Evolutionary conservation across 1,140 invertebrate species (phyloP), one percentile per base, ranked within the genome.

Genomic region (Euschistus heros): DNA sequence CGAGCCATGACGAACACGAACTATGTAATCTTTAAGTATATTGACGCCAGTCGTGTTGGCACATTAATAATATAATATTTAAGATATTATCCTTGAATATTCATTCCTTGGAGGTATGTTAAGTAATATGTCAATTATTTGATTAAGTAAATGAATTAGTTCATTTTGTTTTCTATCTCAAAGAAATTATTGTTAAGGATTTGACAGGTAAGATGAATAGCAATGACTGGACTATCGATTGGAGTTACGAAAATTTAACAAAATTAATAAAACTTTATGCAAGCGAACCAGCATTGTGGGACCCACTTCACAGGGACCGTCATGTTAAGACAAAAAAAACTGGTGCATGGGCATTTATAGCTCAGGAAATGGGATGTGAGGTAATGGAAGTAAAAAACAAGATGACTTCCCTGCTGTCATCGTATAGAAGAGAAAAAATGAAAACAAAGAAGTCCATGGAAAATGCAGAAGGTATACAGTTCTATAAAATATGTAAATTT

Each of bases 371-470:
- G 47, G 67, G 68, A 30, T n/a, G 69, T 18, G 67, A 68, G 18
- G 54, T 68, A 18, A 13, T 50, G 18, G 70, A 71, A 59, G 27
- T 71, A 24, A 73, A 70, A 47, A 70, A 70, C 37, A 72, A 72
- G 66, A 72, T 70, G 70, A 68, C 64, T 24, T 71, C 70, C 27
- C 69, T 72, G 59, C 30, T 66, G 55, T 70, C 68, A 24, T 70
- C 69, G 13, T 72, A 69, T 60, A 66, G 71, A 50, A 62, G 71
- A 54, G 71, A 72, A 63, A 72, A 52, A 61, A 33, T 27, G 8
- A 66, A 30, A 42, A 30, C 47, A 18, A 42, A 42, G 13, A 61
- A 62, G 42, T 15, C n/a, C n/a, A 33, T 13, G 18, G 15, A 20
- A 13, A 62, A 62, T 20, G 22, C 61, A n/a, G 52, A 37, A 37